Evolutionary conservation across 2,113 vertebrate species (phyloP).

Genomic region (Desmodus rotundus): DNA sequence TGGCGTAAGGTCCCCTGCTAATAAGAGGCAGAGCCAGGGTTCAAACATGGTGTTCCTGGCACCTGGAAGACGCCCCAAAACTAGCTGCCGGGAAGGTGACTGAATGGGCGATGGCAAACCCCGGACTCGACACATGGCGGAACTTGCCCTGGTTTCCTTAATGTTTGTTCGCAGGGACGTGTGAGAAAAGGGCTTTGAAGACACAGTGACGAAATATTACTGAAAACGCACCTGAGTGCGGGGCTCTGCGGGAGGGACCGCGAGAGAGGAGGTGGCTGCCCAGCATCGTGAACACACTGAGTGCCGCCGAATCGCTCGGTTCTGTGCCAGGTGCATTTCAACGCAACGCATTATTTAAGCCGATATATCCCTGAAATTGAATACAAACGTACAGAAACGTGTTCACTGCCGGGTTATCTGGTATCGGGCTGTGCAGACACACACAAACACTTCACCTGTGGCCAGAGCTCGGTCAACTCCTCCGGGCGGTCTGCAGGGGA

Average conservation of each 20-base stretch:
- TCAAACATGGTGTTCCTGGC: not conserved
- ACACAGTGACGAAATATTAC: not conserved
- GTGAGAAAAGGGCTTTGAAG: not conserved
- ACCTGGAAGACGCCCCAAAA: rapidly evolving
- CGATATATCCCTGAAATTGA: not conserved
- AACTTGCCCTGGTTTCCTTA: not conserved
- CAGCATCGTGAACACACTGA: rapidly evolving
- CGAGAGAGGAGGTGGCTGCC: too few relatives aligned
- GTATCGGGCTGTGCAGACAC: rapidly evolving
- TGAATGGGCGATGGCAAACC: rapidly evolving
- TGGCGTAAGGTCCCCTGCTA: rapidly evolving
- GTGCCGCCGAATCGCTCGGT: not conserved
- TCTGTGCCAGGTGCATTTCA: not conserved
- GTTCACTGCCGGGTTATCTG: not conserved
- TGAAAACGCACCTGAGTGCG: rapidly evolving
- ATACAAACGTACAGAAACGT: not conserved
- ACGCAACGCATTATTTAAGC: not conserved
- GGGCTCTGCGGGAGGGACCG: rapidly evolving
- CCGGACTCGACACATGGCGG: rapidly evolving
- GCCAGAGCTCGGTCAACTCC: not conserved
- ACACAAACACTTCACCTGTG: rapidly evolving
- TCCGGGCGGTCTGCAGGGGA: not conserved
- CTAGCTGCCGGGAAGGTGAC: rapidly evolving
- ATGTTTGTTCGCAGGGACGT: not conserved
- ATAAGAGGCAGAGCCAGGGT: not conserved